These are phyloP conservation scores for Scytalopus superciliaris DNA, from an alignment of 2,113 vertebrate species.

Conservation along the genomic window DNA sequence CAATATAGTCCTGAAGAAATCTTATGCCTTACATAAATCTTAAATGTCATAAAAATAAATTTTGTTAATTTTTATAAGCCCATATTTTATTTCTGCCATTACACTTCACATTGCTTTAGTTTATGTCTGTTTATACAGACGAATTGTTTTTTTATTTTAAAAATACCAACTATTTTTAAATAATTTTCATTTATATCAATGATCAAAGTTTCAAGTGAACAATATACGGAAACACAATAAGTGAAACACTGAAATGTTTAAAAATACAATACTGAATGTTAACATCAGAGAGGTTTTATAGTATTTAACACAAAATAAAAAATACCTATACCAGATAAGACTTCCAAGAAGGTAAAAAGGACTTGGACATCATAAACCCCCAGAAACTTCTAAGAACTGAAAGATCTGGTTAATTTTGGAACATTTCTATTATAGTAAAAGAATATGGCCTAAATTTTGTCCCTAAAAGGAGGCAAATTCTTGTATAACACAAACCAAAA, in stretches of 20 bases:
- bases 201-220: background rate
- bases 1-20: background rate
- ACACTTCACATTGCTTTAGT: background rate
- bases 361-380: background rate
- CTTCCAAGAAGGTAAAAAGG: background rate
- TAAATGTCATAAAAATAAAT: background rate
- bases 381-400: background rate
- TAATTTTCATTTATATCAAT: background rate
- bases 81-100: background rate
- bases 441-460: background rate
- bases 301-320: background rate
- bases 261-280: background rate
- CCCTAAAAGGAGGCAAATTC: background rate
- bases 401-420: background rate
- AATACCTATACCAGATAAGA: background rate
- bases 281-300: background rate
- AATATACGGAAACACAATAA: background rate
- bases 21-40: no score
- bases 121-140: background rate
- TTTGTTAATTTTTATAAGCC: background rate
- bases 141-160: rapidly evolving
- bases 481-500: background rate
- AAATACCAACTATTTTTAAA: background rate
- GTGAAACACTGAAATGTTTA: background rate
- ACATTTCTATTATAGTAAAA: background rate